Base-by-base conservation (phyloP, 2,888 invertebrate genomes). In the Nemoura dubitans region DNA sequence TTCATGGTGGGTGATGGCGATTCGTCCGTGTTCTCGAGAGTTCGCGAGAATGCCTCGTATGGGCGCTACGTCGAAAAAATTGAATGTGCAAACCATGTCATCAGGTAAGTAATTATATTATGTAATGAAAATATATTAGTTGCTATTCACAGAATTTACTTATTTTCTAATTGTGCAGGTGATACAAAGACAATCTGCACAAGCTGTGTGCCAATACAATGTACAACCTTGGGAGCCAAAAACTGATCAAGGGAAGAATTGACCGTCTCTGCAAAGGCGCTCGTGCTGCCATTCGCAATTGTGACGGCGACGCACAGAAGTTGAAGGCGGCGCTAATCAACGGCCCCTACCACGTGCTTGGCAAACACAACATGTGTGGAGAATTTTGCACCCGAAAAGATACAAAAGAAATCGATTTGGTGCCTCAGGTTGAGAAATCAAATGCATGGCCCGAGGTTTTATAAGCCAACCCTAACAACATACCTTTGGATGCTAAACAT, bases 1-100 rank as follows among this genome's bases (percentile, higher is more conserved):
- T 76, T 28, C 77, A 82, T 88, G 27, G 87, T 89, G 0, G 88
- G 87, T 7, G 89, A 89, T 86, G 88, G 89, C 7, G 89, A 89
- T 29, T 88, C 88, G 7, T 85, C 85, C 28, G 88, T 88, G 0
- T 88, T 86, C 16, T 30, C 83, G 3, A 86, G 83, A 86, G 88
- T 88, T 16, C 85, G 85, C 16, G 83, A 88, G 26, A 42, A 59
- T n/a, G 59, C 36, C 2, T 10, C 78, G 21, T 87, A 88, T 78
- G 85, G 85, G 6, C 14, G 84, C 6, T 26, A 80, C 6, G 88
- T 89, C 3, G 83, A 86, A 30, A 89, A n/a, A 89, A 84, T 83
- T 88, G 89, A 89, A 84, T 88, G 89, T 77, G 27, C 77, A 5
- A 89, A 88, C 59, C 89, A 89, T 77, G 36, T 88, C 0, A n/a